Evolutionary conservation across 2,113 vertebrate genomes (phyloP).

Genomic region (Nothobranchius kuhntae): DNA sequence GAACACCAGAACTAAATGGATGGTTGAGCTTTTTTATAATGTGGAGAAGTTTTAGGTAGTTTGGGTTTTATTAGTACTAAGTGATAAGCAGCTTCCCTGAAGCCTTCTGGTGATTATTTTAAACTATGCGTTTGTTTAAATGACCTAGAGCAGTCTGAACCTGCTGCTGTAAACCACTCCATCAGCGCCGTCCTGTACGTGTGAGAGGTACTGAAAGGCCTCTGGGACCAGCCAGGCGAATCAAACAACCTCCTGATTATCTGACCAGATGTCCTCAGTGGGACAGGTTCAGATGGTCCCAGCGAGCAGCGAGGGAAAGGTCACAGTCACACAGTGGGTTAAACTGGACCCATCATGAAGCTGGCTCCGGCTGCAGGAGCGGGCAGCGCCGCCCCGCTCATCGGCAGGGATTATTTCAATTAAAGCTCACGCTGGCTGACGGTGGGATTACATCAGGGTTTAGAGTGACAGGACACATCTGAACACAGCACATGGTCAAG

Average conservation of each 20-base stretch:
- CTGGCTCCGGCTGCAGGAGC: constrained; percentile 64
- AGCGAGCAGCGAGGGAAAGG: constrained; percentile 78
- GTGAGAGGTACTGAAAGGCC: constrained; percentile 47
- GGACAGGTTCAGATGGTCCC: constrained; percentile 79
- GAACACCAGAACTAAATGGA: too few species aligned
- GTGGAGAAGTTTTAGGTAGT: too few species aligned
- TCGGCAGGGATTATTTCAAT: constrained; percentile 73
- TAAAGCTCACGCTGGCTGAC: constrained; percentile 71
- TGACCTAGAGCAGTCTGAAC: too few species aligned
- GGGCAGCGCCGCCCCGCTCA: constrained; percentile 36
- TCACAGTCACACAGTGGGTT: constrained; percentile 82
- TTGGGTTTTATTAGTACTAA: too few species aligned
- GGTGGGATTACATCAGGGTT: constrained; percentile 71
- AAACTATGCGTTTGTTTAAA: too few species aligned
- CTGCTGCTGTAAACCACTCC: constrained; percentile 16
- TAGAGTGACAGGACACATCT: constrained; percentile 65
- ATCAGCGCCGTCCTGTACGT: constrained; percentile 43
- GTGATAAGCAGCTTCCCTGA: too few species aligned
- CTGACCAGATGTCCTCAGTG: constrained; percentile 79
- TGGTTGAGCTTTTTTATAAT: too few species aligned
- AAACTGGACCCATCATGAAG: constrained; percentile 81
- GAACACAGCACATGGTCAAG: constrained; percentile 58
- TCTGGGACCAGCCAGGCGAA: constrained; percentile 66
- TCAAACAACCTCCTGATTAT: constrained; percentile 66
- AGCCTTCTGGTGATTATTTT: too few species aligned